Evolutionary conservation across 2,797 vertebrate species (phyloP), one percentile per base, ranked within the genome.

Genomic region (Dryobates pubescens): DNA sequence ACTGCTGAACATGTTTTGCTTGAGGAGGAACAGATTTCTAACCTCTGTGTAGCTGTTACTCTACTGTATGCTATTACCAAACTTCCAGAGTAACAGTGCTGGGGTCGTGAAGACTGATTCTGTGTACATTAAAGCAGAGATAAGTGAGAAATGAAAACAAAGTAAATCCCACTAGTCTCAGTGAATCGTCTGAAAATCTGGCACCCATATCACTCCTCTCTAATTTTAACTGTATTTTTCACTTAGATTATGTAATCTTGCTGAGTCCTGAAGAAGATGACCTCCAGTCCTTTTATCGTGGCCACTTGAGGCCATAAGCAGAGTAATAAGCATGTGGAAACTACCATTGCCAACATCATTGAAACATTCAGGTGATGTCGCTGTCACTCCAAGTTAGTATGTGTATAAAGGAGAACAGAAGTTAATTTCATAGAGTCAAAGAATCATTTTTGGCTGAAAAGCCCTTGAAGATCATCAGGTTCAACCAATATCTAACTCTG

Each of bases 1-100:
- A 82, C 27, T 70, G 71, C 69, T 53, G 41, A 93, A 96, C 94
- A 94, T 85, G 32, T 61, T 65, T 86, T 86, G 57, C 76, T 80
- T 20, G 3, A 82, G 24, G 45, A 91, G 22, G 54, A 95, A 92
- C 38, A 89, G 1, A 22, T 92, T 95, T 93, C 75, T 91, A 95
- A 88, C 61, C 22, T 63, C 27, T 20, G 43, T 53, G 41, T 82
- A 63, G 49, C 27, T 1, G 2, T 73, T 92, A 54, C n/a, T 78
- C 29, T 26, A 17, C 23, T 30, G 5, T 43, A 17, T 36, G 20
- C 8, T 83, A 30, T 73, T 53, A 67, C 20, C 85, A 82, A 80
- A 85, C 30, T 86, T 89, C 26, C 70, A 82, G 24, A 70, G 57
- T 41, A 76, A 64, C 9, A 68, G 15, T 53, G 16, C 65, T 90